Evolutionary conservation across 2,888 invertebrate species (phyloP).

Genomic region (Ptilodon capucinus): DNA sequence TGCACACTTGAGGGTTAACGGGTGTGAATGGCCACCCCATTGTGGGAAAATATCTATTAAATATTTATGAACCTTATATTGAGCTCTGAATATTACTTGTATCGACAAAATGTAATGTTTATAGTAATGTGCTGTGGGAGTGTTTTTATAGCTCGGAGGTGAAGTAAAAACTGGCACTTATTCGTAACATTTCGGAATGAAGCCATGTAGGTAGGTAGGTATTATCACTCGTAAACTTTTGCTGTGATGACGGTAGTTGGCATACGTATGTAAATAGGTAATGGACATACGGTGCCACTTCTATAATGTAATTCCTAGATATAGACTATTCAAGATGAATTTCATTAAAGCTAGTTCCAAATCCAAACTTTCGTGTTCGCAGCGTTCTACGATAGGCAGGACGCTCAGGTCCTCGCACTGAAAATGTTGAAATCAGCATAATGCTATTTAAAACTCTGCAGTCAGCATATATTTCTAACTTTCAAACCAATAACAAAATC

Average conservation of each 20-base stretch:
- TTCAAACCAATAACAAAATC: neutral
- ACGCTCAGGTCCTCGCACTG: too few relatives aligned
- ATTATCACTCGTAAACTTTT: slow-evolving; percentile 5
- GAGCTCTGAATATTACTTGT: slow-evolving; percentile 51
- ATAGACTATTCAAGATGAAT: too few relatives aligned
- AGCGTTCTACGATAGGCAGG: too few relatives aligned
- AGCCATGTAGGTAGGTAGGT: neutral
- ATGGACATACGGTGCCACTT: too few relatives aligned
- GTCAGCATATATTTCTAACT: neutral
- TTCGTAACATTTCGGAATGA: slow-evolving; percentile 30
- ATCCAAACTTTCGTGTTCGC: too few relatives aligned
- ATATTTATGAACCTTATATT: slow-evolving; percentile 74
- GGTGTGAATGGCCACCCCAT: slow-evolving; percentile 79
- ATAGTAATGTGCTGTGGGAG: slow-evolving; percentile 47
- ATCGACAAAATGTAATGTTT: slow-evolving; percentile 55
- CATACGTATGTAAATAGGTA: too few relatives aligned
- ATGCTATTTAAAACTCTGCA: neutral
- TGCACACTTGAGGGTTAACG: slow-evolving; percentile 69
- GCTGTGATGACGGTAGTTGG: too few relatives aligned
- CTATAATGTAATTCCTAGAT: too few relatives aligned
- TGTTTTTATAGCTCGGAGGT: slow-evolving; percentile 45
- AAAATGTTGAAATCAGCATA: neutral
- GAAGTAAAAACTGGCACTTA: slow-evolving; percentile 40
- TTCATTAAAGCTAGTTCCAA: too few relatives aligned
- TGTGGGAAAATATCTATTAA: slow-evolving; percentile 80